Evolutionary conservation across 1,140 invertebrate species (phyloP), one percentile per base, ranked within the genome.

Genomic region (Leptoteleia sp.): DNA sequence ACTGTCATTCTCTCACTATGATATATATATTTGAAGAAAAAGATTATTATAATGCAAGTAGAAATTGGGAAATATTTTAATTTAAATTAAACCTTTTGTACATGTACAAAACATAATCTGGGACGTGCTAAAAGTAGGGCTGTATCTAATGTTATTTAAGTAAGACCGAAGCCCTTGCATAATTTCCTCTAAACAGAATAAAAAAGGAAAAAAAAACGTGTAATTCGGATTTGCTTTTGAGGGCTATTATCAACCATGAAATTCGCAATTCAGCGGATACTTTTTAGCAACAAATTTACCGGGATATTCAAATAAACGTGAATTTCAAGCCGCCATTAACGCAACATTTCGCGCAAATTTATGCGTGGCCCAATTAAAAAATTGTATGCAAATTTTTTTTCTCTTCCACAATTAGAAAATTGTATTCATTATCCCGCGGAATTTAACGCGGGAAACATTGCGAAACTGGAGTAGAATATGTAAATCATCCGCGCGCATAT

Each of bases 81-180:
- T n/a, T n/a, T n/a, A 29, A 29, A 29, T 29, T 3, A 8, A 29
- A 4, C 0, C 1, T 15, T 38, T 38, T 17, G 33, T 22, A 15
- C 1, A 13, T 13, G 15, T 47, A 11, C 12, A 31, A 50, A 68
- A 40, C 27, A 37, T 38, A 37, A 59, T 59, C 7, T 35, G 15
- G 42, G 35, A 68, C 64, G 48, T 1, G 16, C 25, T 31, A 52
- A 5, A 73, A 64, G 15, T 48, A 64, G 70, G 50, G 48, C 70
- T 73, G 7, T 11, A 13, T 59, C 17, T 62, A 64, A 73, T 55
- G 57, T 57, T 48, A 57, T 75, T 75, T 67, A 43, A 61, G 61
- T 75, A 75, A 75, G 50, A 75, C 52, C 11, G 52, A 75, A 75
- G 59, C 61, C 61, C 37, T 75, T 75, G 71, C 71, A 59, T 35